Evolutionary conservation across 1,140 invertebrate genomes (phyloP), one percentile per base, ranked within the genome.

Genomic region (Lethrus apterus): DNA sequence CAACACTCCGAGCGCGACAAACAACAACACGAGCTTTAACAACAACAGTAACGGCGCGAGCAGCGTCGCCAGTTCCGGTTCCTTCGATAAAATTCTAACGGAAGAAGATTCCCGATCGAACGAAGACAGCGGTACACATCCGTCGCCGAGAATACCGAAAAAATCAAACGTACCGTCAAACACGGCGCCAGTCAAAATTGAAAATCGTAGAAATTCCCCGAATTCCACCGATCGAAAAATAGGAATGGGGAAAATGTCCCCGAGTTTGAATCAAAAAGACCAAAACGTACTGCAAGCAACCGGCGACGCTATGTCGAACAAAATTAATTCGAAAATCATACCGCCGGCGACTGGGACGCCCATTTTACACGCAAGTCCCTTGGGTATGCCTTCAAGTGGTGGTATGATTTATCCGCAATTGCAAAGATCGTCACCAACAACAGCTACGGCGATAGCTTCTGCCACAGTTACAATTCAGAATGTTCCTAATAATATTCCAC

Each of bases 21-120:
- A 86, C 58, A 85, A 86, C 60, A 84, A 83, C 60, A 71, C 64
- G 23, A 77, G 69, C 51, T 82, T 80, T 61, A 75, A 71, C 42
- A 75, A 71, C 40, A 80, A 77, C 48, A 85, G 79, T 59, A 83
- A 83, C 53, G 80, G 80, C 2, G 80, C 79, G 4, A 86, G 80
- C 48, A 85, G 79, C 61, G 79, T 83, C 51, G 75, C 73, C 43
- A 73, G 74, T 14, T 79, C 79, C 2, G 80, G 80, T 44, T 81
- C 80, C 1, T 82, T 83, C 42, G 83, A 85, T 50, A 84, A 85
- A 60, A 69, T 84, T 54, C 77, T 80, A 17, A 75, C 70, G 5
- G 83, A 85, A 65, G 83, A 86, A 45, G 84, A 86, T 57, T 85
- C 83, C 0, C 71, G 80, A 45, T 80, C 78, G 9, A 78, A 78